Conservation (phyloP, 2,113 vertebrate species). For the Platysternon megacephalum region DNA sequence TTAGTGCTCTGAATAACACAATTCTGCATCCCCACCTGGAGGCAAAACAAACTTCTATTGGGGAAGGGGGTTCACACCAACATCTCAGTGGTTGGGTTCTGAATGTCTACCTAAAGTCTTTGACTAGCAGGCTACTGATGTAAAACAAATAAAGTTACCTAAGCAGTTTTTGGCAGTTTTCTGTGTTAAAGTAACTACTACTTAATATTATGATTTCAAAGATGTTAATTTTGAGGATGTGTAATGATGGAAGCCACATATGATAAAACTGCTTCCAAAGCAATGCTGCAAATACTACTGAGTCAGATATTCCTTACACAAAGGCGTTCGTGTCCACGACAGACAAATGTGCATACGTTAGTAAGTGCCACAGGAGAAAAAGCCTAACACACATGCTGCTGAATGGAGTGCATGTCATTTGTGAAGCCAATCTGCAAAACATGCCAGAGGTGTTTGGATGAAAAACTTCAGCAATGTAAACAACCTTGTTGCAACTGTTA, state of each 20-base stretch:
- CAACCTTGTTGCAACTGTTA: not conserved
- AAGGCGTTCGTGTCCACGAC: not conserved
- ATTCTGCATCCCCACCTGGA: not conserved
- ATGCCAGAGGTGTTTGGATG: not conserved
- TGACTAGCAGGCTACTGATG: not conserved
- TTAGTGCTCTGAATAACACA: not conserved
- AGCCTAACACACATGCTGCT: not conserved
- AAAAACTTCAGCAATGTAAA: not conserved
- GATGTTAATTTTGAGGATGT: not conserved
- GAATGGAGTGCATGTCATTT: not conserved
- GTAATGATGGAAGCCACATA: too few species aligned
- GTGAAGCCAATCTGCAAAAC: not conserved
- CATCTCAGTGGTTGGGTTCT: not conserved
- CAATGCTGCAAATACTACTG: not conserved
- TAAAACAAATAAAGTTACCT: not conserved
- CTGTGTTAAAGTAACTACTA: not conserved
- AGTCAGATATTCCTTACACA: not conserved
- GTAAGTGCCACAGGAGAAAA: not conserved
- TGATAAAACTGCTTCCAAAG: not conserved
- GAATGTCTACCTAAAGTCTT: not conserved
- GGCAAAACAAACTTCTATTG: not conserved
- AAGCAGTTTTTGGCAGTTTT: not conserved
- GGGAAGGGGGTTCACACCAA: not conserved
- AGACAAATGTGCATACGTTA: too few species aligned
- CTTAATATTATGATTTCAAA: not conserved